These are phyloP conservation scores for Phalangium opilio DNA, from an alignment of 2,888 invertebrate genomes.

Conservation along the genomic window DNA sequence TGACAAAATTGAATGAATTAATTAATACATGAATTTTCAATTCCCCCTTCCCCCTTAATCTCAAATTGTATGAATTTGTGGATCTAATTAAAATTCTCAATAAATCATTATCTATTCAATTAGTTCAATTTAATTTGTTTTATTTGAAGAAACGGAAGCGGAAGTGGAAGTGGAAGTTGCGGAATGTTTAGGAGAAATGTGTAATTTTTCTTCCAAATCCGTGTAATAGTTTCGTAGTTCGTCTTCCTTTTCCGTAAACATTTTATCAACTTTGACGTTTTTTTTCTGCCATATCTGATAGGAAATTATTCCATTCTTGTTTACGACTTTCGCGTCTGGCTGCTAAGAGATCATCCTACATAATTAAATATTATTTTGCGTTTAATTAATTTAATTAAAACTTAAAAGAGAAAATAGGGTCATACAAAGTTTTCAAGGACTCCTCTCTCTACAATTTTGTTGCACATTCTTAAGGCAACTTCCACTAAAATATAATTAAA, in stretches of 20 bases:
- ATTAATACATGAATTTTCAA: too few relatives aligned
- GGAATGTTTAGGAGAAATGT: constrained; percentile 10
- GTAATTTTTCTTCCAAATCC: constrained; percentile 50
- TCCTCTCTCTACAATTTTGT: constrained; percentile 45
- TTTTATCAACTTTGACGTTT: constrained; percentile 56
- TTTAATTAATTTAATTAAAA: too few relatives aligned
- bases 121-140: too few relatives aligned
- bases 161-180: too few relatives aligned
- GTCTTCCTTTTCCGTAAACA: constrained; percentile 61
- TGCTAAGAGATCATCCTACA: constrained; percentile 33
- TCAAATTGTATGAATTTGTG: too few relatives aligned
- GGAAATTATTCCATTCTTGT: constrained; percentile 53
- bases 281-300: constrained; percentile 58
- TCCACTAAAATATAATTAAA: constrained; percentile 33
- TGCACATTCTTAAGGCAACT: constrained; percentile 46
- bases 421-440: not conserved
- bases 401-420: not conserved
- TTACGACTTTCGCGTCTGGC: constrained; percentile 39
- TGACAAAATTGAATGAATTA: too few relatives aligned
- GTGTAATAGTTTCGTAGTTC: constrained; percentile 56
- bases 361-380: constrained; percentile 10
- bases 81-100: too few relatives aligned
- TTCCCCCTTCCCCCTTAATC: too few relatives aligned
- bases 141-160: too few relatives aligned
- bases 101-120: too few relatives aligned